These are phyloP conservation scores for Gadopsis bispinosus DNA, from an alignment of 2,797 vertebrate genomes.

Conservation along the genomic window DNA sequence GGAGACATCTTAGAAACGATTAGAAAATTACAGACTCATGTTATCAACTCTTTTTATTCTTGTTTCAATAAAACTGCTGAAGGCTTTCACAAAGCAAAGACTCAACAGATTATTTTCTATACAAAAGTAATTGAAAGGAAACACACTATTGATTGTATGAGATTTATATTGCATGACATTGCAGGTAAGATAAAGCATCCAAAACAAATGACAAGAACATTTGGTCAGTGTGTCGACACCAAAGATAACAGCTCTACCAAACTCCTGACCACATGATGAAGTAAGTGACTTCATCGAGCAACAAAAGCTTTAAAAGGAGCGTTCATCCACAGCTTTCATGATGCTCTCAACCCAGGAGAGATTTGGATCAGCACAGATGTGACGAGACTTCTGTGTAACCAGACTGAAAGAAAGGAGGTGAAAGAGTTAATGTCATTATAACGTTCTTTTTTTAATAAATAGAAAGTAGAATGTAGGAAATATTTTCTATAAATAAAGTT, in stretches of 20 bases:
- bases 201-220: background rate
- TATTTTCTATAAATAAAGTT: too few relatives aligned
- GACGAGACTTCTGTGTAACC: background rate
- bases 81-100: background rate
- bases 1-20: too few relatives aligned
- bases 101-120: background rate
- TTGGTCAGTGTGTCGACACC: background rate
- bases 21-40: too few relatives aligned
- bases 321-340: slow-evolving; percentile 23
- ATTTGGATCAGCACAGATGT: slow-evolving; percentile 47
- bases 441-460: background rate
- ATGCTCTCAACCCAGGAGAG: slow-evolving; percentile 36
- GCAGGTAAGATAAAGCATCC: slow-evolving; percentile 11
- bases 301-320: background rate
- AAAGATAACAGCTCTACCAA: background rate
- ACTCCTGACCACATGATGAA: background rate
- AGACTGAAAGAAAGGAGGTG: slow-evolving; percentile 46
- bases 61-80: background rate
- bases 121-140: background rate
- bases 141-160: background rate
- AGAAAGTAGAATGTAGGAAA: background rate
- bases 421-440: background rate
- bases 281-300: background rate
- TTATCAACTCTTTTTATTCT: too few relatives aligned
- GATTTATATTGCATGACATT: background rate